phyloP scores from a whole-genome alignment of 2,888 invertebrate genomes.

The Encarsia formosa region DNA sequence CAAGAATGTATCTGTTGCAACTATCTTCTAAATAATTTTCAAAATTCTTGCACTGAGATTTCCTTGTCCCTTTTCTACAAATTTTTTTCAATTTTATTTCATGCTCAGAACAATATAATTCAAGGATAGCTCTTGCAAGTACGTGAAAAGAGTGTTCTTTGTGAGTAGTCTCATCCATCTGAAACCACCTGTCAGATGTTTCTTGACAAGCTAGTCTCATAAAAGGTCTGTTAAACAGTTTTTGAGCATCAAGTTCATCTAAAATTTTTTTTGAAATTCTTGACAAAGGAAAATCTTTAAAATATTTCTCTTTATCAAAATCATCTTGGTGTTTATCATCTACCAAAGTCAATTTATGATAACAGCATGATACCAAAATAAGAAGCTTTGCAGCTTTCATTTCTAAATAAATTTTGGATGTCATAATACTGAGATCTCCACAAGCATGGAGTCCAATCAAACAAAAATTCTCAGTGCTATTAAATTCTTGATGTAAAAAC shows the following conservation, averaged over 20 bases:
- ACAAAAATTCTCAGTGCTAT: conserved; percentile 44
- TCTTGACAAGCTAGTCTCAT: conserved; percentile 71
- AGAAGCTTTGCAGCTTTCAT: conserved; percentile 57
- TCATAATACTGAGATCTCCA: conserved; percentile 68
- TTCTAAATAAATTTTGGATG: conserved; percentile 62
- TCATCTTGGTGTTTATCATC: too few species aligned
- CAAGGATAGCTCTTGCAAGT: conserved; percentile 58
- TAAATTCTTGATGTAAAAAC: conserved; percentile 50
- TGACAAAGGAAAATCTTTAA: conserved; percentile 68
- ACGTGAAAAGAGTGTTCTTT: conserved; percentile 45
- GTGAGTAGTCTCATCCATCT: conserved; percentile 53
- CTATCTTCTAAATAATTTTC: conserved; percentile 40
- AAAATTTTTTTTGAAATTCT: conserved; percentile 50
- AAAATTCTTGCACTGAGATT: conserved; percentile 42
- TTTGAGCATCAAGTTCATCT: conserved; percentile 41
- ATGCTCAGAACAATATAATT: conserved; percentile 55
- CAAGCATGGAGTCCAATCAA: conserved; percentile 73
- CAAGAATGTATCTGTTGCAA: conserved; percentile 37
- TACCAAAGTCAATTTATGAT: conserved; percentile 62
- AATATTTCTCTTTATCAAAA: conserved; percentile 42
- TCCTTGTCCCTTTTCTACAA: conserved; percentile 43
- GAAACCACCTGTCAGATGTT: conserved; percentile 55
- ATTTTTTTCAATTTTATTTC: conserved; percentile 37
- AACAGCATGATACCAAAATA: conserved; percentile 75
- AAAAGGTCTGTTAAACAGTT: conserved; percentile 62